Evolutionary conservation across 2,113 vertebrate species (phyloP).

Genomic region (Pavo muticus): DNA sequence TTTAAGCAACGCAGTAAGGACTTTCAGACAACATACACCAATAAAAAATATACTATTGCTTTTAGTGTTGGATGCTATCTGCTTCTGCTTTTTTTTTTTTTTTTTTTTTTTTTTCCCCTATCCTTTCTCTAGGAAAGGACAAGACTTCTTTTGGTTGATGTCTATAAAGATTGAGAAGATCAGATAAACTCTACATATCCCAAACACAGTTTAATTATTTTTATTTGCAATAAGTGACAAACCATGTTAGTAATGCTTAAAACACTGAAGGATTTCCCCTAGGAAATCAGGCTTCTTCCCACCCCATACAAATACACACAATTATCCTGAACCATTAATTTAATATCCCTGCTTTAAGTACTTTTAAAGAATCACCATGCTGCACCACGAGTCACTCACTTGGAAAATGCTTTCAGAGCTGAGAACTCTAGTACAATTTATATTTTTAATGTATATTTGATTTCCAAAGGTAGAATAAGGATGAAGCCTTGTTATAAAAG

Average conservation of each 20-base stretch:
- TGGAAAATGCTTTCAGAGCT: conserved; percentile 23
- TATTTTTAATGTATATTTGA: background rate
- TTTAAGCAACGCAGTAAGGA: background rate
- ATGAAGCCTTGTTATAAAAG: background rate
- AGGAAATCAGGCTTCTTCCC: conserved; percentile 22
- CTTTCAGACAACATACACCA: background rate
- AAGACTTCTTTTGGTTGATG: background rate
- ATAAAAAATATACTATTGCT: background rate
- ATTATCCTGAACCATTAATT: conserved; percentile 44
- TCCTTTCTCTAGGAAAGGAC: background rate
- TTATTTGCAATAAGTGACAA: conserved; percentile 52
- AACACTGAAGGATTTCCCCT: conserved; percentile 24
- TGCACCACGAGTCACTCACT: background rate
- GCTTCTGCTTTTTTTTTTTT: background rate
- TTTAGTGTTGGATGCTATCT: background rate
- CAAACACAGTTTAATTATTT: conserved; percentile 51
- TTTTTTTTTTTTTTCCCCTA: background rate
- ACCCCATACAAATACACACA: background rate
- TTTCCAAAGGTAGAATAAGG: background rate
- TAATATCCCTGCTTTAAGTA: conserved; percentile 29
- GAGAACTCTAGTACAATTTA: background rate
- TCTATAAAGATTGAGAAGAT: background rate
- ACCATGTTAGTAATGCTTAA: conserved; percentile 5
- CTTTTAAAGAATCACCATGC: conserved; percentile 15
- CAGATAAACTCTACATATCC: background rate